Evolutionary conservation across 2,888 invertebrate genomes (phyloP).

Genomic region (Drosophila lutescens): DNA sequence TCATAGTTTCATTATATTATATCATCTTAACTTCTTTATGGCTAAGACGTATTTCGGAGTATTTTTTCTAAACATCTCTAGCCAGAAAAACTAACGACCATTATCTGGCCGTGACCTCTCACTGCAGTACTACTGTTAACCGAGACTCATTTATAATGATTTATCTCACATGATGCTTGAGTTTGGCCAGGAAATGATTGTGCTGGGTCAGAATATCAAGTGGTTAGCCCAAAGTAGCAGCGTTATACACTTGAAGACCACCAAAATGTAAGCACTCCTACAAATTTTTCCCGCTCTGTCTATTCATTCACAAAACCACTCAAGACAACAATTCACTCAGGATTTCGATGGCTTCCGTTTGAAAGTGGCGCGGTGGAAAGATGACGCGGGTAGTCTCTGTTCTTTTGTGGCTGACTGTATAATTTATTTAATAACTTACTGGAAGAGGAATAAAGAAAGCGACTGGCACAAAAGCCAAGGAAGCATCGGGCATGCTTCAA

Average conservation of each 20-base stretch:
- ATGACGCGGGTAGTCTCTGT: conserved; percentile 23
- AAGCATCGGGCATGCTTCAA: conserved; percentile 19
- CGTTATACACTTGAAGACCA: not conserved
- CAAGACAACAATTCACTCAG: conserved; percentile 51
- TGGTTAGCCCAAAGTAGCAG: not conserved
- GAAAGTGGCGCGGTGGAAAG: not conserved
- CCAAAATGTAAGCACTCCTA: too few relatives aligned
- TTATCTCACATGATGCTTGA: conserved; percentile 18
- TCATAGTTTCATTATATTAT: too few relatives aligned
- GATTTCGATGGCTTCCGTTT: conserved; percentile 15
- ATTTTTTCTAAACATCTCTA: not conserved
- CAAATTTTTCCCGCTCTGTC: too few relatives aligned
- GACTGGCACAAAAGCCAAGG: not conserved
- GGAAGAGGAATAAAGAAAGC: conserved; percentile 13
- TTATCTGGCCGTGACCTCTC: not conserved
- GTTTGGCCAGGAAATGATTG: conserved; percentile 28
- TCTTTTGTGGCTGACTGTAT: conserved; percentile 50
- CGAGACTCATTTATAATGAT: conserved; percentile 29
- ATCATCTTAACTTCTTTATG: too few relatives aligned
- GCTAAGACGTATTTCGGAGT: too few relatives aligned
- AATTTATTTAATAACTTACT: conserved; percentile 66
- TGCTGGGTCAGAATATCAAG: conserved; percentile 21
- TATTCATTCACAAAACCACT: conserved; percentile 13
- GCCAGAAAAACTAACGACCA: not conserved
- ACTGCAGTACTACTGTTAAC: conserved; percentile 1